Evolutionary conservation across 2,797 vertebrate genomes (phyloP).

Genomic region (Bradypodion pumilum): DNA sequence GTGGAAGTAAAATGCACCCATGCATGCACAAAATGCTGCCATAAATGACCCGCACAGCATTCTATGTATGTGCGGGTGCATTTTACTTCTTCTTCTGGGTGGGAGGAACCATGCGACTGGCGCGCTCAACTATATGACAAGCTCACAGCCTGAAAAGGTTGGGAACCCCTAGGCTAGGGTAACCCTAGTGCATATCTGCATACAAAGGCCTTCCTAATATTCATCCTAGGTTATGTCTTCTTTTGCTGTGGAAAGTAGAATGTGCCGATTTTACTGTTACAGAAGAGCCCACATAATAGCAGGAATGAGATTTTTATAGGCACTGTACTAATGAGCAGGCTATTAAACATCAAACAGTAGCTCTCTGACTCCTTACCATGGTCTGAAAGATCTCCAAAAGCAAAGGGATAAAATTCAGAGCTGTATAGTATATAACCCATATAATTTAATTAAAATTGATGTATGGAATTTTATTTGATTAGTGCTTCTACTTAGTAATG

Average conservation of each 20-base stretch:
- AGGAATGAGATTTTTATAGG: constrained; percentile 58
- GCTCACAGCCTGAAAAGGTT: no score
- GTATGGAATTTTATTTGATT: constrained; percentile 39
- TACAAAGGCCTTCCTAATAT: constrained; percentile 26
- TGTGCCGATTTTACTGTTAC: constrained; percentile 42
- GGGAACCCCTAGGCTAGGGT: no score
- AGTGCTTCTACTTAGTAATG: constrained; percentile 30
- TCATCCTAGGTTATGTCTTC: constrained; percentile 41
- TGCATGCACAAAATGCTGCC: no score
- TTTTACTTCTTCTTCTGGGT: no score
- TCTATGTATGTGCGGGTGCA: no score
- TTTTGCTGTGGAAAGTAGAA: constrained; percentile 49
- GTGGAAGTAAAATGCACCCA: no score
- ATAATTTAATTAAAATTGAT: constrained; percentile 22
- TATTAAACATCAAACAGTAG: constrained; percentile 69
- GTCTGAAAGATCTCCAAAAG: constrained; percentile 52
- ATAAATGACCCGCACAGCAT: no score
- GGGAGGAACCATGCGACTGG: no score
- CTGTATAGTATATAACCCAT: constrained; percentile 44
- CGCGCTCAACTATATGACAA: no score
- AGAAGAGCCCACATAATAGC: constrained; percentile 61
- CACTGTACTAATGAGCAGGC: constrained; percentile 54
- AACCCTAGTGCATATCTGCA: constrained; percentile 2
- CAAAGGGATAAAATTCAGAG: constrained; percentile 47
- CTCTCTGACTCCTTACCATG: neutral